Evolutionary conservation across 2,113 vertebrate species (phyloP).

Genomic region (Archilochus colubris): DNA sequence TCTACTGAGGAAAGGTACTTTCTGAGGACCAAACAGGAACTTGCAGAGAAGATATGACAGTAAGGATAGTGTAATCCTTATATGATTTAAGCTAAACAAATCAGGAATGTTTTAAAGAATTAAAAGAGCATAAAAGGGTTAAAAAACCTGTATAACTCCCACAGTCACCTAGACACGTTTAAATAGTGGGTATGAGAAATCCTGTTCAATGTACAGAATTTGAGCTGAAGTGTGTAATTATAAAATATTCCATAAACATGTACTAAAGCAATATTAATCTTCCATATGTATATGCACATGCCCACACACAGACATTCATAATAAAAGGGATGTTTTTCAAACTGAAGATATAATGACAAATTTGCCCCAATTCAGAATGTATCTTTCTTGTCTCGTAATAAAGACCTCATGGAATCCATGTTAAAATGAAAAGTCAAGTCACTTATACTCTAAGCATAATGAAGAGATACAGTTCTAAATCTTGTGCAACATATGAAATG

Average conservation of each 20-base stretch:
- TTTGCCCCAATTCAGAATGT: background rate
- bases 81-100: background rate
- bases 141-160: background rate
- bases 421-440: background rate
- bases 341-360: background rate
- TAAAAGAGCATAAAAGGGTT: background rate
- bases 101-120: background rate
- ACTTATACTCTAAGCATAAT: background rate
- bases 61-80: background rate
- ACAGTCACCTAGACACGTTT: background rate
- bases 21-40: background rate
- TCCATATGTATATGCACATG: background rate
- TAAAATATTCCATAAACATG: background rate
- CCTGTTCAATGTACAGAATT: background rate
- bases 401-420: background rate
- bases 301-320: background rate
- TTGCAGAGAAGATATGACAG: background rate
- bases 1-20: background rate
- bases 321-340: background rate
- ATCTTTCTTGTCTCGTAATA: background rate
- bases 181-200: background rate
- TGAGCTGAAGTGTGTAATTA: background rate
- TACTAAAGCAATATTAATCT: background rate
- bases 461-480: background rate
- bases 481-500: background rate